These are phyloP conservation scores for Venusia cambrica DNA, from an alignment of 2,888 invertebrate genomes.

Conservation along the genomic window DNA sequence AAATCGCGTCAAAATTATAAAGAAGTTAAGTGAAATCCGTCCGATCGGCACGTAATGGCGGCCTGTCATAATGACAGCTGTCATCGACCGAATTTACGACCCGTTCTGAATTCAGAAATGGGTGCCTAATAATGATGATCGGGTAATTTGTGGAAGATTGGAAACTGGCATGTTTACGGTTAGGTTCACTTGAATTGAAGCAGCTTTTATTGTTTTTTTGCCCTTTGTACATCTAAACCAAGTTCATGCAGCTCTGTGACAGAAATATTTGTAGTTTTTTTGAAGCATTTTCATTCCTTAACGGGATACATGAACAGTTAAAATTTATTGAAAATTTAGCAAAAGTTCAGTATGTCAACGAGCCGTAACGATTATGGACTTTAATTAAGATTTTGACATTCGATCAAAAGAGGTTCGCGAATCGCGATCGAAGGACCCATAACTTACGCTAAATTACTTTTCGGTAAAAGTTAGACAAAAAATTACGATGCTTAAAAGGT, in stretches of 20 bases:
- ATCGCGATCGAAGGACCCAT: conserved; percentile 23
- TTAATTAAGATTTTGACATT: conserved; percentile 34
- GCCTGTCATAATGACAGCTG: conserved; percentile 51
- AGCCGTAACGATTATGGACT: conserved; percentile 20
- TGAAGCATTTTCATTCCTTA: conserved; percentile 2
- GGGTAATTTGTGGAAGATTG: conserved; percentile 23
- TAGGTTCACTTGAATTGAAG: conserved; percentile 2
- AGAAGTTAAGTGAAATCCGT: conserved; percentile 66
- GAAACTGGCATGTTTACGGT: conserved; percentile 11
- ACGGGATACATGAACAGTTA: conserved; percentile 21
- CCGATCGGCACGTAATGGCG: conserved; percentile 46
- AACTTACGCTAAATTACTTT: conserved; percentile 26
- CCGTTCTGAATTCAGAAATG: conserved; percentile 32
- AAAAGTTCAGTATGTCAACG: conserved; percentile 32
- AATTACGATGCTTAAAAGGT: conserved; percentile 21
- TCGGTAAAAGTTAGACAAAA: conserved; percentile 29
- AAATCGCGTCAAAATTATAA: conserved; percentile 75
- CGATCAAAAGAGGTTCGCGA: conserved; percentile 30
- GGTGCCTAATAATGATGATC: conserved; percentile 33
- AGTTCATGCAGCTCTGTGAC: no score
- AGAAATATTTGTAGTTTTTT: no score
- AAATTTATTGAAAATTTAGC: conserved; percentile 21
- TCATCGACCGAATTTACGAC: conserved; percentile 47
- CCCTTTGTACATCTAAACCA: no score
- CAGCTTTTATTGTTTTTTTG: no score